Percentiles rank a stretch among this genome's conserved stretches.
phyloP scores from a whole-genome alignment of 2,888 invertebrate species.

The Caradrina clavipalpis region DNA sequence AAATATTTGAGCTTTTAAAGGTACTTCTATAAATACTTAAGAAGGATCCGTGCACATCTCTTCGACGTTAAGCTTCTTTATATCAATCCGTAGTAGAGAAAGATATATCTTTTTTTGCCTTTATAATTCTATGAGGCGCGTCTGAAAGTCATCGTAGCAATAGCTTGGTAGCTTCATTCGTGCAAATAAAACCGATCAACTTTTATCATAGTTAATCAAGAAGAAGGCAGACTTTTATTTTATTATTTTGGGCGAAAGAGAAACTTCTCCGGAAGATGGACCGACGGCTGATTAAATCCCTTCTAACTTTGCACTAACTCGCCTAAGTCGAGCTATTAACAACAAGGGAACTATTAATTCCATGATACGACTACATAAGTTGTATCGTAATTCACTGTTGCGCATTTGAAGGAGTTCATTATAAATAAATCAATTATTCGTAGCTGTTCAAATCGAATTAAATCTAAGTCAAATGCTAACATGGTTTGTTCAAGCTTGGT shows the following conservation, averaged over 20 bases:
- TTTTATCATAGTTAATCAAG: slow-evolving; percentile 46
- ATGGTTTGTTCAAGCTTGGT: slow-evolving; percentile 56
- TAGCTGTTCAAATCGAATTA: slow-evolving; percentile 43
- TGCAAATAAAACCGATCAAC: slow-evolving; percentile 47
- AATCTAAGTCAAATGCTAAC: slow-evolving; percentile 55
- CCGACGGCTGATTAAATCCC: slow-evolving; percentile 49
- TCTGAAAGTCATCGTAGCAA: slow-evolving; percentile 21
- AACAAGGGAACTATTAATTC: slow-evolving; percentile 48
- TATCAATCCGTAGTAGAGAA: slow-evolving; percentile 2
- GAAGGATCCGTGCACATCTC: slow-evolving; percentile 14
- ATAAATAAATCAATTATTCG: slow-evolving; percentile 47
- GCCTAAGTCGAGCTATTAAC: slow-evolving; percentile 32
- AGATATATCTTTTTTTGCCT: slow-evolving; percentile 12
- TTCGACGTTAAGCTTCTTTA: slow-evolving; percentile 14
- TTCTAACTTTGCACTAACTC: slow-evolving; percentile 43
- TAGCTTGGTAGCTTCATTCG: slow-evolving; percentile 26
- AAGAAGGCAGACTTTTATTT: slow-evolving; percentile 34
- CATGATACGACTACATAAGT: slow-evolving; percentile 42
- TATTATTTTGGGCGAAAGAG: slow-evolving; percentile 44
- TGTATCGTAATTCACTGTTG: slow-evolving; percentile 47
- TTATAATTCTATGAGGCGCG: slow-evolving; percentile 12
- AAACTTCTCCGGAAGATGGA: slow-evolving; percentile 44
- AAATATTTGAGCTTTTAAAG: slow-evolving; percentile 16
- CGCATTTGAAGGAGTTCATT: slow-evolving; percentile 27
- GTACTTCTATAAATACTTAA: slow-evolving; percentile 23